Evolutionary conservation across 1,140 invertebrate species (phyloP).

Genomic region (Zaprionus africanus): DNA sequence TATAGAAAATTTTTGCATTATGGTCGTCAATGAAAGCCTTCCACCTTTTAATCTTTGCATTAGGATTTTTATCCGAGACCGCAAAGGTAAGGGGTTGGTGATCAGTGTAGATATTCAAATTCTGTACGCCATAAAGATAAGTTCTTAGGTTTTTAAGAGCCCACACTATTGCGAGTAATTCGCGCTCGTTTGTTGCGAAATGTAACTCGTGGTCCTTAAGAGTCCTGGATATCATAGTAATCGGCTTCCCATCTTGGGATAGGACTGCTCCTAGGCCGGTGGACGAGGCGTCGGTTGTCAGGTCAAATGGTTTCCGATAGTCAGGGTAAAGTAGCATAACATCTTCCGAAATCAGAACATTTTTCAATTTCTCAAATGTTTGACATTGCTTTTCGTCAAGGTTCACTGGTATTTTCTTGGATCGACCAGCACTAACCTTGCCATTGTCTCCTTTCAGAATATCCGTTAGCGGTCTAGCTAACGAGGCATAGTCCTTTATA

Average conservation of each 20-base stretch:
- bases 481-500: not conserved
- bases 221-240: slow-evolving; percentile 3
- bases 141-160: slow-evolving; percentile 1
- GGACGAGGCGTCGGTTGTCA: not conserved
- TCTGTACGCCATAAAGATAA: slow-evolving; percentile 1
- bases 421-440: not conserved
- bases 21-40: too few relatives aligned
- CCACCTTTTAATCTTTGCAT: too few relatives aligned
- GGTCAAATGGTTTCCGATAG: not conserved
- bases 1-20: too few relatives aligned
- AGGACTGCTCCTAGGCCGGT: not conserved
- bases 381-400: not conserved
- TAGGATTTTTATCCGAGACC: not conserved
- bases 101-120: slow-evolving; percentile 3
- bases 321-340: not conserved
- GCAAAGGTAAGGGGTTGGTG: not conserved
- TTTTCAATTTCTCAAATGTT: slow-evolving; percentile 2
- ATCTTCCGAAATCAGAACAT: slow-evolving; percentile 22
- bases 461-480: not conserved
- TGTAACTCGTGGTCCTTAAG: slow-evolving; percentile 1
- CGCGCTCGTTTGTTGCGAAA: not conserved
- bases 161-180: slow-evolving; percentile 1
- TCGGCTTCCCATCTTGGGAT: not conserved
- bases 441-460: slow-evolving; percentile 1
- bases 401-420: not conserved